Conservation (phyloP, 2,888 invertebrate genomes). For the Julus scanicus region DNA sequence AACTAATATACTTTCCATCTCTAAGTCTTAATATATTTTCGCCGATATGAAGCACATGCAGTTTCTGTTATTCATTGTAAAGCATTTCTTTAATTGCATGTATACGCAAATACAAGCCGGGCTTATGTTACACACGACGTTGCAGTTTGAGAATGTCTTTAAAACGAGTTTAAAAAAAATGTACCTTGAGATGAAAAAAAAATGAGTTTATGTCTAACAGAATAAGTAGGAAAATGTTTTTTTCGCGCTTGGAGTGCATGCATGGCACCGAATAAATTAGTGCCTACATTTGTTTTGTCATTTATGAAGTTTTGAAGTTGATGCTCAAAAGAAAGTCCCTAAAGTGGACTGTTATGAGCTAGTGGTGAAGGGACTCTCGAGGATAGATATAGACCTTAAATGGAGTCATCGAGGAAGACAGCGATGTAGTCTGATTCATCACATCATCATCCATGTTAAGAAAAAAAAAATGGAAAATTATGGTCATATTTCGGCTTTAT, state of each 20-base stretch:
- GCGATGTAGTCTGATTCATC: neutral
- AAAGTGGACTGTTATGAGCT: neutral
- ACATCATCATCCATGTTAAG: slow-evolving; percentile 14
- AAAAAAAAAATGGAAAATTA: neutral
- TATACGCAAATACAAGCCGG: neutral
- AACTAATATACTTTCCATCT: too few species aligned
- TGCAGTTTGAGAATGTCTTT: neutral
- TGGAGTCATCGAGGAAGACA: neutral
- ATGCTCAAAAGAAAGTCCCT: neutral
- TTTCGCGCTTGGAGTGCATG: neutral
- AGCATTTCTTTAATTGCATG: neutral
- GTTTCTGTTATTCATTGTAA: neutral
- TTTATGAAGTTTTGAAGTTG: slow-evolving; percentile 3
- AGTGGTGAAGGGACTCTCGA: neutral
- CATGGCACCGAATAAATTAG: slow-evolving; percentile 14
- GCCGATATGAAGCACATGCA: too few species aligned
- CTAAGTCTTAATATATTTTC: too few species aligned
- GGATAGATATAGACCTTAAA: neutral
- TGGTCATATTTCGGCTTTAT: slow-evolving; percentile 8
- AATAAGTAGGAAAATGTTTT: neutral
- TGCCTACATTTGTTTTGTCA: slow-evolving; percentile 17
- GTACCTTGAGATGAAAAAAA: neutral
- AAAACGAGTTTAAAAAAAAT: neutral
- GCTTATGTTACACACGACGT: neutral
- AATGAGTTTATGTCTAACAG: neutral